Conservation (phyloP, 2,888 invertebrate species). For the Omphaloscelis lunosa region DNA sequence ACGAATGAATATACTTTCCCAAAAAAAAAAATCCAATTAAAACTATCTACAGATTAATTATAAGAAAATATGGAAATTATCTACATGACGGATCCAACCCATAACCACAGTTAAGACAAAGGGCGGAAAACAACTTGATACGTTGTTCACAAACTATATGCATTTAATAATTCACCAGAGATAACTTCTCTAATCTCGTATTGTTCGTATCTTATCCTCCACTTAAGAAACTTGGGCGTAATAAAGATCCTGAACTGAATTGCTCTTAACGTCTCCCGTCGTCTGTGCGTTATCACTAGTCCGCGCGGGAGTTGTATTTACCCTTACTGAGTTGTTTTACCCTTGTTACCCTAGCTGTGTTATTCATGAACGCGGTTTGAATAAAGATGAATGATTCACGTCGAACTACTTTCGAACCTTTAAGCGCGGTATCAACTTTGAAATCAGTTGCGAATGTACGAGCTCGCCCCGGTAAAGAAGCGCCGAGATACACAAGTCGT, state of each 20-base stretch:
- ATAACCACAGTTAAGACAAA: conserved; percentile 14
- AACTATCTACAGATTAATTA: background rate
- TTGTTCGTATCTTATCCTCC: conserved; percentile 79
- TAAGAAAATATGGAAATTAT: conserved; percentile 22
- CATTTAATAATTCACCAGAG: conserved; percentile 76
- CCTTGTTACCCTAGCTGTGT: conserved; percentile 79
- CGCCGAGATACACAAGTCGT: conserved; percentile 27
- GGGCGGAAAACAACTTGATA: conserved; percentile 33
- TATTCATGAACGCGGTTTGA: conserved; percentile 87
- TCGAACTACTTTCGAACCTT: conserved; percentile 76
- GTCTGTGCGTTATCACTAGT: conserved; percentile 82
- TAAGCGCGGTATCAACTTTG: conserved; percentile 67
- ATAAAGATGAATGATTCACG: conserved; percentile 86
- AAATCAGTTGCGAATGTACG: conserved; percentile 55
- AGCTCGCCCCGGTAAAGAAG: conserved; percentile 30
- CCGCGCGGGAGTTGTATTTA: conserved; percentile 83
- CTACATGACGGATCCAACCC: background rate
- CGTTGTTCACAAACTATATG: conserved; percentile 66
- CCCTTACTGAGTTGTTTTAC: conserved; percentile 82
- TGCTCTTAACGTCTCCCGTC: conserved; percentile 75
- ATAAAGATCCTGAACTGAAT: conserved; percentile 85
- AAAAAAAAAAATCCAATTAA: background rate
- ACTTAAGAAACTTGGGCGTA: conserved; percentile 81
- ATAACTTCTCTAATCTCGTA: conserved; percentile 80
- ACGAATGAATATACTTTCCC: no score